Base-by-base conservation (phyloP, 2,888 invertebrate genomes). In the Pediacus dermestoides region DNA sequence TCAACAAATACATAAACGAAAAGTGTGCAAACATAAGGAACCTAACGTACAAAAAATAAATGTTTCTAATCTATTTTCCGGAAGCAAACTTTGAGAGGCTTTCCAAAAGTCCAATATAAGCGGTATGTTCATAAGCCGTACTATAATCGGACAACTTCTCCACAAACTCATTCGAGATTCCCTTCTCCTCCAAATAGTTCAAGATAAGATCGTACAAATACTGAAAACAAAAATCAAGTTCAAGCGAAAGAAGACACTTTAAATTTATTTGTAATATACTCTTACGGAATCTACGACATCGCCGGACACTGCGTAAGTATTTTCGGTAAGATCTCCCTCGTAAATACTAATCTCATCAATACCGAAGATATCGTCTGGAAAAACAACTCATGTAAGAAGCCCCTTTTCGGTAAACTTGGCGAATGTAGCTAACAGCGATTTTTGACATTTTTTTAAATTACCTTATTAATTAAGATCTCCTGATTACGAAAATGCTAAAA, bases 171-270 rank as follows among this genome's bases (percentile, higher is more conserved):
- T 92, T 92, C 61, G 87, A 85, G 44, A 99, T 75, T 18, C 97
- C 97, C 56, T 97, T 90, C 66, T 97, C 97, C 68, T 96, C 96
- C 39, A 99, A 74, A 52, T 93, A 77, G 64, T 95, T 94, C 85
- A 97, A 88, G 50, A 99, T 73, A 30, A 94, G 75, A 67, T 96
- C 95, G 63, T 96, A 96, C 35, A 96, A 73, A 62, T 92, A 91
- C 90, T 92, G 74, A 9, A 78, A 44, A 47, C 41, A 41, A 37
- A 9, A 37, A 38, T 25, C 9, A 36, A 4, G 30, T 21, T 16
- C 7, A 36, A 2, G 22, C 8, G 3, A n/a, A 18, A 18, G 30
- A 18, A 9, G 40, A 11, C 9, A 31, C 22, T 15, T 16, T 11
- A 23, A 10, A 10, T 23, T n/a, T n/a, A n/a, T n/a, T n/a, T n/a